Conservation (phyloP, 2,797 vertebrate genomes). For the Acridotheres tristis region DNA sequence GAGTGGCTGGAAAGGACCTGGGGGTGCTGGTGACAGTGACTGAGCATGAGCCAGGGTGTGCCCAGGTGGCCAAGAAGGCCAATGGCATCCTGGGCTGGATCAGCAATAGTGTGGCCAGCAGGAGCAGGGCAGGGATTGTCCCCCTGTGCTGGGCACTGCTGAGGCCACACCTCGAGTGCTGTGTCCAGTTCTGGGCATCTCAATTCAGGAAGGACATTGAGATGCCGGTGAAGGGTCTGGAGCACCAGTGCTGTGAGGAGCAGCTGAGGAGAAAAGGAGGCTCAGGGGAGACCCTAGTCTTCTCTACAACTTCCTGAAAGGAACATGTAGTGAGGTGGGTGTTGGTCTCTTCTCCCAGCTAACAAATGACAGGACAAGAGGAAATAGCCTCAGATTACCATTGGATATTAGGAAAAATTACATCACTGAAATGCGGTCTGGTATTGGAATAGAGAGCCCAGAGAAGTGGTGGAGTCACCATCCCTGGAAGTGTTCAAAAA, state of each 20-base stretch:
- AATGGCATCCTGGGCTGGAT: not conserved
- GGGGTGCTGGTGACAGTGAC: not conserved
- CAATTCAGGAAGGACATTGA: not conserved
- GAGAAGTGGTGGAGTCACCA: not conserved
- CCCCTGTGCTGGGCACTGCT: not conserved
- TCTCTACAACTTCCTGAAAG: not conserved
- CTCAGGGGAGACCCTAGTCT: not conserved
- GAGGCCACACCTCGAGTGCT: accelerated
- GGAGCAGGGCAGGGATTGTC: not conserved
- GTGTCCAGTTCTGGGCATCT: not conserved
- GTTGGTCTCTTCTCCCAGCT: not conserved
- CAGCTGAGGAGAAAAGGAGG: not conserved
- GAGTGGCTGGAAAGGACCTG: not conserved
- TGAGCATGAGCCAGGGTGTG: not conserved
- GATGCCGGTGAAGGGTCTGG: not conserved
- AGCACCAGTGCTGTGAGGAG: not conserved
- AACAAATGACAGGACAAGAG: not conserved
- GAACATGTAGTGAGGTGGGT: accelerated
- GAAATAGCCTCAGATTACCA: not conserved
- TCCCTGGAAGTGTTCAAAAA: not conserved
- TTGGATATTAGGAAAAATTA: not conserved
- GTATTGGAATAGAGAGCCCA: not conserved
- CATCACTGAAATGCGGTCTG: not conserved
- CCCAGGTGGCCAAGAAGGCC: not conserved
- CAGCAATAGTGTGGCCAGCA: not conserved